Percentiles rank a stretch among this genome's conserved stretches.
These are phyloP conservation scores for Gymnogyps californianus DNA, from an alignment of 2,113 vertebrate genomes.

Conservation along the genomic window DNA sequence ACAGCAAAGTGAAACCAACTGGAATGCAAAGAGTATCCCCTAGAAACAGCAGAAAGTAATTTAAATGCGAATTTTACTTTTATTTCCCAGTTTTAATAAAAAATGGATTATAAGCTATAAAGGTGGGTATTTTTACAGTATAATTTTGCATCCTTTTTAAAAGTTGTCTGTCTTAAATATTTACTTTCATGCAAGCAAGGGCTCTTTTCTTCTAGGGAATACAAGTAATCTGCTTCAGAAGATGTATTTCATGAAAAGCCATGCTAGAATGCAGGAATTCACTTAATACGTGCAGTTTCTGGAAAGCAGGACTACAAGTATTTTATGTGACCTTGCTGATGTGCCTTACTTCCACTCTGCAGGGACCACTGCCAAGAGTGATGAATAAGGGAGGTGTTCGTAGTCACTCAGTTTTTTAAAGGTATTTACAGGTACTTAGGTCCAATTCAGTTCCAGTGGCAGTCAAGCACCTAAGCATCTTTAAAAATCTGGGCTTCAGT, in stretches of 20 bases:
- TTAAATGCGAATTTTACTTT: conserved; percentile 15
- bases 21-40: conserved; percentile 13
- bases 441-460: background rate
- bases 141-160: conserved; percentile 9
- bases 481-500: background rate
- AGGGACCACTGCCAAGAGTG: background rate
- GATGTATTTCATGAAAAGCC: background rate
- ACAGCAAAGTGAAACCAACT: background rate
- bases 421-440: background rate
- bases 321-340: background rate
- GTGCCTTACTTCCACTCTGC: background rate
- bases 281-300: background rate
- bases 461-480: background rate
- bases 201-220: background rate
- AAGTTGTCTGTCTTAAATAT: conserved; percentile 42
- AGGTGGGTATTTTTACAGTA: conserved; percentile 26
- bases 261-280: background rate
- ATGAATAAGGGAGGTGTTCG: background rate
- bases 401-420: background rate
- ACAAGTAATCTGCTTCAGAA: background rate
- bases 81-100: conserved; percentile 54
- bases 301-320: background rate
- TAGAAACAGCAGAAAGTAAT: conserved; percentile 37
- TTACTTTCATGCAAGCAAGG: background rate
- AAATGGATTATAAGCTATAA: conserved; percentile 46